Conservation (phyloP, 2,888 invertebrate species). For the Erebia epiphron region DNA sequence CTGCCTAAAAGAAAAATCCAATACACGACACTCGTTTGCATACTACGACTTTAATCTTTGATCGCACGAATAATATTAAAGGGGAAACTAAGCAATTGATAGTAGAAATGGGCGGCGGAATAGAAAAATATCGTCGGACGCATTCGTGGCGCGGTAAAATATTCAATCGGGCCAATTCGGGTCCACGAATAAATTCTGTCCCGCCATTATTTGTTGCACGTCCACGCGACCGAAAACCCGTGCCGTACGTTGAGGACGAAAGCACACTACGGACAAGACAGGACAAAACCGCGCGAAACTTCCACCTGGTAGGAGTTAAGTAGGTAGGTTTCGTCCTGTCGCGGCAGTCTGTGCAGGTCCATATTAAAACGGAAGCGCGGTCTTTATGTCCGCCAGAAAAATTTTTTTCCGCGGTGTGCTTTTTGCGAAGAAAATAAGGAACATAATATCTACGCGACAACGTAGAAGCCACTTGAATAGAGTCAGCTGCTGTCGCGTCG, state of each 20-base stretch:
- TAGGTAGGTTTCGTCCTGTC: too few relatives aligned
- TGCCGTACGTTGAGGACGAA: slow-evolving; percentile 74
- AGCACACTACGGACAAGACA: slow-evolving; percentile 32
- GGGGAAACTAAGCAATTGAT: slow-evolving; percentile 81
- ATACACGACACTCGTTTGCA: slow-evolving; percentile 35
- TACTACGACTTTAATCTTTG: slow-evolving; percentile 43
- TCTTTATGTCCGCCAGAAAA: too few relatives aligned
- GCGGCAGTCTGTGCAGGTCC: too few relatives aligned
- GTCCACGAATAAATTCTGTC: slow-evolving; percentile 79
- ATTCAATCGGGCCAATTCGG: slow-evolving; percentile 82
- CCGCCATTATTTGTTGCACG: slow-evolving; percentile 80
- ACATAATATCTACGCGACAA: too few relatives aligned
- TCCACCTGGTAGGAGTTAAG: too few relatives aligned
- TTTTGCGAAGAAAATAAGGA: too few relatives aligned
- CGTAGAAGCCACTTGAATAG: too few relatives aligned
- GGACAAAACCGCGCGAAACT: too few relatives aligned
- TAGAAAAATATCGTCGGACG: slow-evolving; percentile 80
- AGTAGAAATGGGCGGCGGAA: slow-evolving; percentile 79
- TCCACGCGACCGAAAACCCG: slow-evolving; percentile 77
- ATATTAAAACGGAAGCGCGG: too few relatives aligned
- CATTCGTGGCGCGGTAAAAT: slow-evolving; percentile 81
- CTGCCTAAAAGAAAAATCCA: slow-evolving; percentile 3
- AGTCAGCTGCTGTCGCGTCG: too few relatives aligned
- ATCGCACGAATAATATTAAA: slow-evolving; percentile 74
- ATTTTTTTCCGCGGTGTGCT: too few relatives aligned